phyloP scores from a whole-genome alignment of 2,113 vertebrate species.

The Psittacara wagleri region DNA sequence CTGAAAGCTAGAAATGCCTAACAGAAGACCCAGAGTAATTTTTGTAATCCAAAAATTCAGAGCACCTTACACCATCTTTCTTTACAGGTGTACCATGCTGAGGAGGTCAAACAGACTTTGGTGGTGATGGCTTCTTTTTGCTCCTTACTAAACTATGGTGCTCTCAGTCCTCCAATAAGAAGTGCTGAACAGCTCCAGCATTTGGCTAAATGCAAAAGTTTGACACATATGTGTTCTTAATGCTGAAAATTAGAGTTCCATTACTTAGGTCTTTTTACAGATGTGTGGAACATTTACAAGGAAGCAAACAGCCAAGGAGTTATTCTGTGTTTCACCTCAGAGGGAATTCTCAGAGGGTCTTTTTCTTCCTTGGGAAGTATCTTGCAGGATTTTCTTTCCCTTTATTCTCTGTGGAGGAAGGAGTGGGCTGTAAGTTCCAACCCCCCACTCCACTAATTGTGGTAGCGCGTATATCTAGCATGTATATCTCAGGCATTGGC shows the following conservation, averaged over 20 bases:
- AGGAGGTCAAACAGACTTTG: not conserved
- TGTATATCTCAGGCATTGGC: not conserved
- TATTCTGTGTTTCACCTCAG: not conserved
- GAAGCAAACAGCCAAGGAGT: not conserved
- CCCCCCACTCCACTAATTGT: fast-evolving
- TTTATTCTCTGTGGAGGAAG: not conserved
- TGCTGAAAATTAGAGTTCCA: not conserved
- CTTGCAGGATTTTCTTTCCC: not conserved
- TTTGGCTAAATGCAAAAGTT: not conserved
- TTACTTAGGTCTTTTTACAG: not conserved
- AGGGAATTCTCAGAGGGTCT: not conserved
- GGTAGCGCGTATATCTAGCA: not conserved
- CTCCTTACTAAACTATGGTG: not conserved
- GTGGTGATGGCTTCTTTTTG: not conserved
- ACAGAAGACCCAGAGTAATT: not conserved
- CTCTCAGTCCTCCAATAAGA: not conserved
- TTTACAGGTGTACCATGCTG: not conserved
- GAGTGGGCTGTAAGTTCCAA: not conserved
- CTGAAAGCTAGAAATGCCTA: not conserved
- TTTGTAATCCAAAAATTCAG: not conserved
- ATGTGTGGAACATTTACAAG: not conserved
- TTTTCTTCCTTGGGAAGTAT: not conserved
- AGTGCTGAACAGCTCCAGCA: not conserved
- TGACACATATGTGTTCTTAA: not conserved
- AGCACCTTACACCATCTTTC: not conserved